A percentile compares a stretch with the other conserved stretches of the same genome.
Conservation (phyloP, 2,113 vertebrate species). For the Dicrurus megarhynchus region DNA sequence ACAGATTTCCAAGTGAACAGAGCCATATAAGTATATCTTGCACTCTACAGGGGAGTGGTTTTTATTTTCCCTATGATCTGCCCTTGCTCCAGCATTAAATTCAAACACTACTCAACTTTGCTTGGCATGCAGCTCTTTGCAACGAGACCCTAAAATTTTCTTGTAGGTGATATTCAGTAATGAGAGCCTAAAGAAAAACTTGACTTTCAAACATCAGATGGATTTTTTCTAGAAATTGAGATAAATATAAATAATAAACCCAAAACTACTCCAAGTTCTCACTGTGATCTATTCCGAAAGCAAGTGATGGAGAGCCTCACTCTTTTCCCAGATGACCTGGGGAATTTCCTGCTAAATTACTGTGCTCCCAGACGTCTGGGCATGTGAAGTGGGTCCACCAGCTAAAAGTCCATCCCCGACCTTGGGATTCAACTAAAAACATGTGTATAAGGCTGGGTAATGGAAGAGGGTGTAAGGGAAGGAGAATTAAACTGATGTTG, state of each 20-base stretch:
- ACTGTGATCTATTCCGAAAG: not conserved
- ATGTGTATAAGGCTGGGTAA: not conserved
- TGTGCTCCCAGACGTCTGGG: not conserved
- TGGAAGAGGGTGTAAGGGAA: not conserved
- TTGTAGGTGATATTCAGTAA: not conserved
- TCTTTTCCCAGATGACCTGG: not conserved
- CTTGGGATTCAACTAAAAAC: not conserved
- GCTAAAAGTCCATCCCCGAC: not conserved
- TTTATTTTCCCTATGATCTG: slow-evolving; percentile 31
- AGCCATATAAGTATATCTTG: slow-evolving; percentile 62
- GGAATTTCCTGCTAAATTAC: not conserved
- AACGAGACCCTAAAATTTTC: not conserved
- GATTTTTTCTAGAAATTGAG: not conserved
- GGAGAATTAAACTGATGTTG: not conserved
- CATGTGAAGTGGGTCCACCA: not conserved
- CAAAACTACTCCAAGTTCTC: not conserved
- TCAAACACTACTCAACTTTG: not conserved
- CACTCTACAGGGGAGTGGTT: slow-evolving; percentile 14
- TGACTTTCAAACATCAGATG: not conserved
- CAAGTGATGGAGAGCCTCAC: not conserved
- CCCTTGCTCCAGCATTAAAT: slow-evolving; percentile 22
- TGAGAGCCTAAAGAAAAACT: not conserved
- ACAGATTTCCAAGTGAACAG: slow-evolving; percentile 37
- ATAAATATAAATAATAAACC: not conserved
- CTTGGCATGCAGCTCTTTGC: not conserved